Percentiles rank a stretch among this genome's conserved stretches.
These are phyloP conservation scores for Cepphus grylle DNA, from an alignment of 2,113 vertebrate species.

Conservation along the genomic window DNA sequence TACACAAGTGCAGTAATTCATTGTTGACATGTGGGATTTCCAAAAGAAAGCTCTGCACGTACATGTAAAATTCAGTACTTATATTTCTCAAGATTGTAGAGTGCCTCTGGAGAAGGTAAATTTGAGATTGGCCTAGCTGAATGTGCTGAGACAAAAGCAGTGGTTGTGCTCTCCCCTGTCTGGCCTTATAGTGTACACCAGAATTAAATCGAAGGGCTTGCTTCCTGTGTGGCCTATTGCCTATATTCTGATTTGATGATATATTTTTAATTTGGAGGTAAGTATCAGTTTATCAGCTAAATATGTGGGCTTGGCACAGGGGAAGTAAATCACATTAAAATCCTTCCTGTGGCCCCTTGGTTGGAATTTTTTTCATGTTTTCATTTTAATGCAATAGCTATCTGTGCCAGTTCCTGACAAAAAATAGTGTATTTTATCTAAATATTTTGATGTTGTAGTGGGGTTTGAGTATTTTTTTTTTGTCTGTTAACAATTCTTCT, in stretches of 20 bases:
- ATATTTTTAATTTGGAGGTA: not conserved
- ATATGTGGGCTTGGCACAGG: not conserved
- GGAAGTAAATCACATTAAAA: not conserved
- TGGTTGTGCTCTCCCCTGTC: not conserved
- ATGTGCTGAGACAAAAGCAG: not conserved
- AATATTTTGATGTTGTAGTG: not conserved
- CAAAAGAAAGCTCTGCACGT: too few species aligned
- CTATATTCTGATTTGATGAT: not conserved
- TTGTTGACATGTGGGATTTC: not conserved
- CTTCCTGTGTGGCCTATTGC: not conserved
- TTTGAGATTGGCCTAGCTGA: not conserved
- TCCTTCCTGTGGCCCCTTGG: not conserved
- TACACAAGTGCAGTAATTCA: too few species aligned
- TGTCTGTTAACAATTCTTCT: not conserved
- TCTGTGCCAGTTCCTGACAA: not conserved
- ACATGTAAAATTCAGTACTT: not conserved
- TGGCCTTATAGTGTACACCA: rapidly evolving
- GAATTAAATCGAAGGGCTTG: not conserved
- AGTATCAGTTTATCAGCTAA: not conserved
- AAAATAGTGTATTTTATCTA: not conserved
- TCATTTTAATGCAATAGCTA: not conserved
- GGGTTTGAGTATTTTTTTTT: not conserved
- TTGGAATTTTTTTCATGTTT: not conserved
- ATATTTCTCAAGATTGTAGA: not conserved
- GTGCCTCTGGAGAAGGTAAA: not conserved